Percentiles rank a stretch among this genome's conserved stretches.
These are phyloP conservation scores for Antechinus stuartii DNA, from an alignment of 2,113 vertebrate species.

Conservation along the genomic window DNA sequence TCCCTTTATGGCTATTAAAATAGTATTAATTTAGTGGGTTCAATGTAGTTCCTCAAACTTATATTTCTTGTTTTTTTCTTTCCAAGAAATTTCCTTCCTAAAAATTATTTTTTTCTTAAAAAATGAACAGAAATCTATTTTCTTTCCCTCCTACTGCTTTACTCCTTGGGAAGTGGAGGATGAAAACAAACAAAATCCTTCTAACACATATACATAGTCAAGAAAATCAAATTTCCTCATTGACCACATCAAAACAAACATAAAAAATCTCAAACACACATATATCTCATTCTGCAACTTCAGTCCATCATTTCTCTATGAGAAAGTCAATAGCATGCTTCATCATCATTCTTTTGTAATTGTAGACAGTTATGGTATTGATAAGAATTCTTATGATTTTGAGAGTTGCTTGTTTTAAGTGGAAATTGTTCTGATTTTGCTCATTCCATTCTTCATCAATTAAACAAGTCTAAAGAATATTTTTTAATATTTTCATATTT, in stretches of 20 bases:
- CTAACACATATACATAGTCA: background rate
- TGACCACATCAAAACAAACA: background rate
- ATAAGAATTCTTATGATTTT: background rate
- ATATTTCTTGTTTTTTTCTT: constrained; percentile 14
- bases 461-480: background rate
- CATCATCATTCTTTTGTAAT: background rate
- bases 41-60: background rate
- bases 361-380: background rate
- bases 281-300: background rate
- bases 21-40: constrained; percentile 41
- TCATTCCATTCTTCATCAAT: background rate
- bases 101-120: background rate
- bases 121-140: background rate
- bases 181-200: background rate
- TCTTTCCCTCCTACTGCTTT: background rate
- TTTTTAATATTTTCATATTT: background rate
- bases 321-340: background rate
- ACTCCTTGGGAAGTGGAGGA: background rate
- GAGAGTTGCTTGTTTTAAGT: background rate
- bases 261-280: too few species aligned
- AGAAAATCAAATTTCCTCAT: background rate
- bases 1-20: background rate
- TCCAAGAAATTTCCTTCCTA: background rate
- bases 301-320: background rate
- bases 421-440: background rate